A percentile compares a stretch with the other conserved stretches of the same genome.
phyloP scores from a whole-genome alignment of 1,140 invertebrate genomes.

The Cotesia chilonis region DNA sequence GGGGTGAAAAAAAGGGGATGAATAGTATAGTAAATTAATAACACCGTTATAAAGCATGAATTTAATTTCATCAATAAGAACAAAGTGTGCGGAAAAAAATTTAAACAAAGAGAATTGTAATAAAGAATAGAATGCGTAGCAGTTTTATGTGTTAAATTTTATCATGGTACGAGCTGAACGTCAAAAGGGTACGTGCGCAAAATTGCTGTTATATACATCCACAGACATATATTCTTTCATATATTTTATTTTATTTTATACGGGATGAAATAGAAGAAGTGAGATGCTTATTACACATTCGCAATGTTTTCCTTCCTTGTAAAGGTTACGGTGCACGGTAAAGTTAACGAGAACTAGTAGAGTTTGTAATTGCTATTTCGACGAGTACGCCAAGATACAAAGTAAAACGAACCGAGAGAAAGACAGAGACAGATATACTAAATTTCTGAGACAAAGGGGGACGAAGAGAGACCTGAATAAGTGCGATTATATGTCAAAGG shows the following conservation, averaged over 20 bases:
- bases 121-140: slow-evolving; percentile 3
- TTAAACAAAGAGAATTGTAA: neutral
- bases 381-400: slow-evolving; percentile 36
- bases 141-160: slow-evolving; percentile 15
- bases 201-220: slow-evolving; percentile 29
- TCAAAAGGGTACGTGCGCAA: slow-evolving; percentile 29
- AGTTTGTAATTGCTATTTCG: slow-evolving; percentile 37
- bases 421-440: neutral
- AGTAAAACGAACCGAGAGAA: neutral
- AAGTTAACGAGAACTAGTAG: slow-evolving; percentile 19
- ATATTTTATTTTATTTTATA: neutral
- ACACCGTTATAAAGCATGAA: no score
- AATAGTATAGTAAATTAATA: no score
- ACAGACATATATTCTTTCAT: no score
- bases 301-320: slow-evolving; percentile 38
- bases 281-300: slow-evolving; percentile 36
- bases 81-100: slow-evolving; percentile 1
- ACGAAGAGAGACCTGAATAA: neutral
- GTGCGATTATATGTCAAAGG: no score
- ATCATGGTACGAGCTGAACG: slow-evolving; percentile 26
- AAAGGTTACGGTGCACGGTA: slow-evolving; percentile 23
- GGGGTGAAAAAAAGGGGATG: no score
- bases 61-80: slow-evolving; percentile 1
- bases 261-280: slow-evolving; percentile 18
- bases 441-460: neutral